These are phyloP conservation scores for Vanessa cardui DNA, from an alignment of 2,888 invertebrate species.

Conservation along the genomic window DNA sequence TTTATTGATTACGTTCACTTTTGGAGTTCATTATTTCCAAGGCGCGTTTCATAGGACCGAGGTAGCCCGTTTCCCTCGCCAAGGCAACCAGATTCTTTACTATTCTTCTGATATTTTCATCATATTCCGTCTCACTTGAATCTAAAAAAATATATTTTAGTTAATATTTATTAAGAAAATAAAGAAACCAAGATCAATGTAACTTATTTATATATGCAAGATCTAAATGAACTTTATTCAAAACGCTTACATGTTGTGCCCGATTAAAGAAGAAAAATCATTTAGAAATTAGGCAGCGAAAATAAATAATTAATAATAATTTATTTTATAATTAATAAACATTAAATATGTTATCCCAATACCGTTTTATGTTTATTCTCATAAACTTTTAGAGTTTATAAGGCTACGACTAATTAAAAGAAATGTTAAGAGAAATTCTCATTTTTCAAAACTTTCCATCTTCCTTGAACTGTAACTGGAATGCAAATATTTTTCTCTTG, in stretches of 20 bases:
- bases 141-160: slow-evolving; percentile 10
- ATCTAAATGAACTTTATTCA: too few species aligned
- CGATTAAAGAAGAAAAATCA: too few species aligned
- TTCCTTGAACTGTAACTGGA: too few species aligned
- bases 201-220: too few species aligned
- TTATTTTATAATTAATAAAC: too few species aligned
- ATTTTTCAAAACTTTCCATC: too few species aligned
- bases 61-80: slow-evolving; percentile 51
- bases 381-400: neutral
- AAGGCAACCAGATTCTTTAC: slow-evolving; percentile 41
- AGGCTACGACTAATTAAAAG: neutral
- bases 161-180: too few species aligned
- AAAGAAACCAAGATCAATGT: too few species aligned
- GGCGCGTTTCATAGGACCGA: slow-evolving; percentile 50
- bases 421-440: neutral
- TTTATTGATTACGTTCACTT: slow-evolving; percentile 4
- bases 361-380: neutral
- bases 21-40: slow-evolving; percentile 33
- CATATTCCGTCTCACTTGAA: slow-evolving; percentile 6
- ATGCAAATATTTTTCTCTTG: too few species aligned
- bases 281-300: too few species aligned
- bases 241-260: too few species aligned
- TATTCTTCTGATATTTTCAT: slow-evolving; percentile 20
- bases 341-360: neutral
- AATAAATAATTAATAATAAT: too few species aligned